Evolutionary conservation across 2,113 vertebrate genomes (phyloP).

Genomic region (Ageneiosus marmoratus): DNA sequence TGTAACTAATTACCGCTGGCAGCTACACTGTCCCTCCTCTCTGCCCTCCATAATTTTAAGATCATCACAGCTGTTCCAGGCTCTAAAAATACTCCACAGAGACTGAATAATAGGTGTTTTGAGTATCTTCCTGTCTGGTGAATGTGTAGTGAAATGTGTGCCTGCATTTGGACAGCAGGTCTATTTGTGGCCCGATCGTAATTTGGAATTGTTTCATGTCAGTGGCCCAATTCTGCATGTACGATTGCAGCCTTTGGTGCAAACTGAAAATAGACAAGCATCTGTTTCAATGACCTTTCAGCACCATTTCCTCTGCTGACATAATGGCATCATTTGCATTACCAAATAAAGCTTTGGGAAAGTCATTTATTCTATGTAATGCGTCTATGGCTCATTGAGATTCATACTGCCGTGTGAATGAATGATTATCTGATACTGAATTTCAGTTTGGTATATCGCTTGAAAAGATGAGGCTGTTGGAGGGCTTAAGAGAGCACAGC

Average conservation of each 20-base stretch:
- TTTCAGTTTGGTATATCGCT: neutral
- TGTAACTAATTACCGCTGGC: slow-evolving; percentile 29
- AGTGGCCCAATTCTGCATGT: neutral
- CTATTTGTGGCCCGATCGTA: neutral
- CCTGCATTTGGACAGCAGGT: slow-evolving; percentile 2
- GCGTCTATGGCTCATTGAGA: slow-evolving; percentile 3
- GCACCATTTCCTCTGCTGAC: slow-evolving; percentile 13
- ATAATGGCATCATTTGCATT: slow-evolving; percentile 40
- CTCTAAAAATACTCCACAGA: neutral
- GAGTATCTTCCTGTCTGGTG: neutral
- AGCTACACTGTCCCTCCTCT: slow-evolving; percentile 10
- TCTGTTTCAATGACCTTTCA: slow-evolving; percentile 35
- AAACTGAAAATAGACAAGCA: slow-evolving; percentile 1
- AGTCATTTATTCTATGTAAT: slow-evolving; percentile 16
- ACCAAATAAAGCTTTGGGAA: neutral
- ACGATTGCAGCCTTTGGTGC: neutral
- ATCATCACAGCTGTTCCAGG: neutral
- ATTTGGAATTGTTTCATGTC: neutral
- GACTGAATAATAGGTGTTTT: neutral
- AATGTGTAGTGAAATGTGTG: neutral
- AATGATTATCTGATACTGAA: slow-evolving; percentile 24
- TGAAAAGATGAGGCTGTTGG: neutral
- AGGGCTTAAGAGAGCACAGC: neutral
- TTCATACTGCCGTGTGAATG: neutral
- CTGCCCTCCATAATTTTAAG: slow-evolving; percentile 15